Base-by-base conservation (phyloP, 2,797 vertebrate species). In the Propithecus deckenii region DNA sequence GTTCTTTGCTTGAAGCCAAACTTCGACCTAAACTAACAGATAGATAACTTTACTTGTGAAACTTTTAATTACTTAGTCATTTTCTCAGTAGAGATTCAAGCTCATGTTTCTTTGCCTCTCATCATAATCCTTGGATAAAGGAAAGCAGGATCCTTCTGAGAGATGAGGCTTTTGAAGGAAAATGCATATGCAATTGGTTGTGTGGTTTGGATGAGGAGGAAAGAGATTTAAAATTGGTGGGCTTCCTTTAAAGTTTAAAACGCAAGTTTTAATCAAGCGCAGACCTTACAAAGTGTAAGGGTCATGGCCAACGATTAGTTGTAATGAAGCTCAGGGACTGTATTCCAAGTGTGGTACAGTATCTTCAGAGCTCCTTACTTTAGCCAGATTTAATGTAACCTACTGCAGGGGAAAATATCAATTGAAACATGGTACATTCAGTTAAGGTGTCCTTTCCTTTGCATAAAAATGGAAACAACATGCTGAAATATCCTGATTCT, bases 71-170 rank as follows among this genome's bases (percentile, higher is more conserved):
- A 97, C 89, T 91, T 97, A 84, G 95, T 87, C 96, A 86, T 96
- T 88, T 50, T 98, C 79, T 92, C 81, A 90, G 69, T 97, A 97
- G 96, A 96, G 79, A 97, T 94, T 48, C 43, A 87, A 97, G 89
- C 80, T 75, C 88, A 57, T 92, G 81, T 61, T 93, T 97, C 92
- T 80, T 84, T 81, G 86, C 97, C 93, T 2, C 1, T 97, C 88
- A 50, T 97, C 95, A 81, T 89, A 98, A 97, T 97, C 96, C 97
- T 91, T 95, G 95, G 91, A 97, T 97, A 96, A 97, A 95, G 91
- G 71, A 87, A 96, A 86, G 84, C 89, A 93, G 84, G 87, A 92
- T 92, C 85, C 95, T 96, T 96, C 86, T 78, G 95, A 97, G 96
- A 97, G 97, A 96, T 74, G 63, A 18, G 94, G 96, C 86, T 97